phyloP scores from a whole-genome alignment of 1,140 invertebrate species.

The Drosophila kanapiae region DNA sequence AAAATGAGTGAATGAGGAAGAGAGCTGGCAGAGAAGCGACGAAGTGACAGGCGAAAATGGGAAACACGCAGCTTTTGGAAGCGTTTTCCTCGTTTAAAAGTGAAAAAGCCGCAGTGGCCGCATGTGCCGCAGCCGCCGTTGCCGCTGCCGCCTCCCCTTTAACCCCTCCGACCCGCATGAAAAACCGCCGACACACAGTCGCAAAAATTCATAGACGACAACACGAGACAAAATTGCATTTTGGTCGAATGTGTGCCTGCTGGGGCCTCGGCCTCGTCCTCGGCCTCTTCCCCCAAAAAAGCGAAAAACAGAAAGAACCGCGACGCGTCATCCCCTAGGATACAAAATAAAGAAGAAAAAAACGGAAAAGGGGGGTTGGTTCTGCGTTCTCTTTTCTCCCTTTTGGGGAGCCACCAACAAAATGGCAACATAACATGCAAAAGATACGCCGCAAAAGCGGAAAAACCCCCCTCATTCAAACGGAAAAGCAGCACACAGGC shows the following conservation, averaged over 20 bases:
- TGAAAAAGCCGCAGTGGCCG: constrained; percentile 81
- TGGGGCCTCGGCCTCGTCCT: constrained; percentile 16
- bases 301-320: constrained; percentile 36
- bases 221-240: constrained; percentile 82
- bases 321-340: constrained; percentile 47
- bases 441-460: constrained; percentile 81
- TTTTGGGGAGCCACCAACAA: constrained; percentile 46
- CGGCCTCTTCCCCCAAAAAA: constrained; percentile 10
- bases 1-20: constrained; percentile 3
- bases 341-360: constrained; percentile 14
- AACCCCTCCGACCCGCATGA: not conserved
- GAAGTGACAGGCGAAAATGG: constrained; percentile 66
- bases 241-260: constrained; percentile 64
- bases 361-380: constrained; percentile 8
- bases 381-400: not conserved
- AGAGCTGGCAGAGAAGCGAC: constrained; percentile 4
- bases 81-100: constrained; percentile 72
- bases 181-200: constrained; percentile 67
- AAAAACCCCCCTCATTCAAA: constrained; percentile 52
- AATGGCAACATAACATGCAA: constrained; percentile 78
- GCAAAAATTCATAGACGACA: constrained; percentile 78
- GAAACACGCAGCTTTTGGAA: constrained; percentile 64
- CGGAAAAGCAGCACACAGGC: constrained; percentile 56
- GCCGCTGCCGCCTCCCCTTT: not conserved
- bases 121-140: constrained; percentile 57